Evolutionary conservation across 2,113 vertebrate genomes (phyloP).

Genomic region (Sus scrofa): DNA sequence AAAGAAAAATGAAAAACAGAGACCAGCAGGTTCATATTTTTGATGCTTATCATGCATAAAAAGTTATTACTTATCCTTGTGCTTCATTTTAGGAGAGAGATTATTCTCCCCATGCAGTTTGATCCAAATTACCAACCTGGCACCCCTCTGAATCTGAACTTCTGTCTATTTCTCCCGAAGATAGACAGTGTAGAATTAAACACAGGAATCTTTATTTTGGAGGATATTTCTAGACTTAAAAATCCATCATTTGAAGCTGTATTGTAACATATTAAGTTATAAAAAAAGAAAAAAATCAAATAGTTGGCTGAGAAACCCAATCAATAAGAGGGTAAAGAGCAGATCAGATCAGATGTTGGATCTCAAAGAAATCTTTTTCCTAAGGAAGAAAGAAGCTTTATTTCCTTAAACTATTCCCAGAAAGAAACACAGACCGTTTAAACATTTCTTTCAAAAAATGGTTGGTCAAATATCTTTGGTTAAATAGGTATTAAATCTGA

Average conservation of each 20-base stretch:
- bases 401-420: conserved; percentile 43
- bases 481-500: conserved; percentile 44
- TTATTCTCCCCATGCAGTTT: conserved; percentile 92
- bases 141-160: conserved; percentile 88
- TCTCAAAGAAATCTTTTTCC: neutral
- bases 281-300: conserved; percentile 73
- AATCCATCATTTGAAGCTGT: conserved; percentile 67
- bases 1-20: conserved; percentile 92
- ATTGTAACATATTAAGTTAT: conserved; percentile 56
- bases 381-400: conserved; percentile 37
- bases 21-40: conserved; percentile 93
- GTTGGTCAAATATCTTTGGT: conserved; percentile 45
- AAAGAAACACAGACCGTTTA: conserved; percentile 2
- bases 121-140: conserved; percentile 91
- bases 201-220: conserved; percentile 79
- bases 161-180: conserved; percentile 82
- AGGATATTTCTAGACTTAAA: conserved; percentile 77
- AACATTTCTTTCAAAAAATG: conserved; percentile 44
- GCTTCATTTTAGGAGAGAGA: conserved; percentile 91
- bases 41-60: conserved; percentile 94
- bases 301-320: conserved; percentile 56
- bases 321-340: conserved; percentile 54
- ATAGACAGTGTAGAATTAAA: conserved; percentile 85
- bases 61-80: conserved; percentile 92
- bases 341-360: conserved; percentile 54